Percentiles rank a stretch among this genome's conserved stretches.
These are phyloP conservation scores for Digitonthophagus gazella DNA, from an alignment of 2,888 invertebrate species.

Conservation along the genomic window DNA sequence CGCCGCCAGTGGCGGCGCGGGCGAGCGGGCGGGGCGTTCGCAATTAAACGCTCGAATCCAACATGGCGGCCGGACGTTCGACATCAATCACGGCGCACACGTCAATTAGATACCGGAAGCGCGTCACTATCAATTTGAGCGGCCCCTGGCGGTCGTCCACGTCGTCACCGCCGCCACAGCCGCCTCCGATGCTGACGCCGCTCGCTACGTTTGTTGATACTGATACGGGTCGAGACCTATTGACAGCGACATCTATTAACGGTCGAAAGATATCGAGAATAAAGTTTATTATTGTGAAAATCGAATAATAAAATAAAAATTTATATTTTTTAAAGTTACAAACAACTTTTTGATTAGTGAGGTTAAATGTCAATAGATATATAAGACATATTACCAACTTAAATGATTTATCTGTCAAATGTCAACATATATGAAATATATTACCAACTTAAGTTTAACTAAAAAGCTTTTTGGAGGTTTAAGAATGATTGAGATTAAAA, in stretches of 20 bases:
- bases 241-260: background rate
- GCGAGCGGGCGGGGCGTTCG: conserved; percentile 32
- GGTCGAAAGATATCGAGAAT: background rate
- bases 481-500: too few relatives aligned
- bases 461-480: too few relatives aligned
- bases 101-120: conserved; percentile 53
- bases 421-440: too few relatives aligned
- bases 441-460: too few relatives aligned
- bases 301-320: too few relatives aligned
- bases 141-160: conserved; percentile 37
- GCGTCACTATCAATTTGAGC: conserved; percentile 54
- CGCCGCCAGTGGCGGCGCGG: background rate
- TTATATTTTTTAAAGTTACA: too few relatives aligned
- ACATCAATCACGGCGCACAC: conserved; percentile 53
- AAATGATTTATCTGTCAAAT: too few relatives aligned
- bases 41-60: conserved; percentile 50
- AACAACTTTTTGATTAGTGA: too few relatives aligned
- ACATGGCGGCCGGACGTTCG: conserved; percentile 51
- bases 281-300: background rate
- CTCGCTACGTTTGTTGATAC: background rate
- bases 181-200: conserved; percentile 10
- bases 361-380: too few relatives aligned
- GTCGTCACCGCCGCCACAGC: conserved; percentile 3
- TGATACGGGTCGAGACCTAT: conserved; percentile 2
- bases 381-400: too few relatives aligned